A percentile compares a stretch with the other conserved stretches of the same genome.
phyloP scores from a whole-genome alignment of 2,888 invertebrate genomes.

The Archips crataeganus region DNA sequence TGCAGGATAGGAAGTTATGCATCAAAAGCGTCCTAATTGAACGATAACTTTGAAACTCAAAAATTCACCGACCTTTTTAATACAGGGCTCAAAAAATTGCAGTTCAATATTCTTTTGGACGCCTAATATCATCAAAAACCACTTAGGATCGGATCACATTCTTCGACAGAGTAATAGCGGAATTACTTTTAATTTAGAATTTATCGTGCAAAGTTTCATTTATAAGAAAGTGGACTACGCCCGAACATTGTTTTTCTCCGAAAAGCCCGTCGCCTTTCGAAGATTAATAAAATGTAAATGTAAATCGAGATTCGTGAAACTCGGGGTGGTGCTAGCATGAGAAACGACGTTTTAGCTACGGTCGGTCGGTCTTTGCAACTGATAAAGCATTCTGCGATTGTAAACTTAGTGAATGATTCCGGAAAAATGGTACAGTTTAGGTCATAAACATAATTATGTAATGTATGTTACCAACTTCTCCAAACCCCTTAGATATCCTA shows the following conservation, averaged over 20 bases:
- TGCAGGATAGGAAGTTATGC: not conserved
- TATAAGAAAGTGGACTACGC: conserved; percentile 28
- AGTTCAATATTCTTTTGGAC: conserved; percentile 30
- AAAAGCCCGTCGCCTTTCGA: conserved; percentile 26
- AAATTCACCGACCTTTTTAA: not conserved
- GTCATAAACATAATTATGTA: too few relatives aligned
- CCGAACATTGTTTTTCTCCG: conserved; percentile 34
- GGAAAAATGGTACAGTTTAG: too few relatives aligned
- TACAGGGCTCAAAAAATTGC: conserved; percentile 9
- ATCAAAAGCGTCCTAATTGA: not conserved
- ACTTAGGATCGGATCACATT: conserved; percentile 40
- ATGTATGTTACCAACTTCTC: too few relatives aligned
- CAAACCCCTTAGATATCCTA: too few relatives aligned
- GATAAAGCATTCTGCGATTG: too few relatives aligned
- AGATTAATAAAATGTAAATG: conserved; percentile 42
- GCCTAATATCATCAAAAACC: conserved; percentile 37
- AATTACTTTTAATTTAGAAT: conserved; percentile 42
- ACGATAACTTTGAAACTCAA: not conserved
- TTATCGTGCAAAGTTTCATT: conserved; percentile 40
- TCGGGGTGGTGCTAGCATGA: conserved; percentile 17
- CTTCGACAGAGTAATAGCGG: conserved; percentile 31
- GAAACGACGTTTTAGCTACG: not conserved
- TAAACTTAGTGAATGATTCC: too few relatives aligned
- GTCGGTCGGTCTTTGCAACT: not conserved
- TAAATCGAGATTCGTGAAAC: conserved; percentile 29